Conservation (phyloP, 2,797 vertebrate genomes). For the Denticeps clupeoides region DNA sequence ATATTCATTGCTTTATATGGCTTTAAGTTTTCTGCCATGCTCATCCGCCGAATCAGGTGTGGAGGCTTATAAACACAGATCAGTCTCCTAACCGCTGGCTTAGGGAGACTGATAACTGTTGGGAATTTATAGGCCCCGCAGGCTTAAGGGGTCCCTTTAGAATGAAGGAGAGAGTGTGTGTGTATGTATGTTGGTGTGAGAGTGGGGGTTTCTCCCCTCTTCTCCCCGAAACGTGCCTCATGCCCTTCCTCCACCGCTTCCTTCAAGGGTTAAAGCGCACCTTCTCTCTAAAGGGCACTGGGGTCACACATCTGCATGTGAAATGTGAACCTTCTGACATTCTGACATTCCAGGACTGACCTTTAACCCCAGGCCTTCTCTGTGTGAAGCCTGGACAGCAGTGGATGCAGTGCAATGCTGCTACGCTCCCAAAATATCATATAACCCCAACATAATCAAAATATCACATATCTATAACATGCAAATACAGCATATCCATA, state of each 20-base stretch:
- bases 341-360: constrained; percentile 87
- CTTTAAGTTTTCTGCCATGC: no score
- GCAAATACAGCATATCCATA: no score
- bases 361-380: constrained; percentile 75
- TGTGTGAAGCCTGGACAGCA: constrained; percentile 56
- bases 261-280: constrained; percentile 62
- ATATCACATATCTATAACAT: no score
- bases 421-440: constrained; percentile 1
- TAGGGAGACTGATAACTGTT: no score
- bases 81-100: no score
- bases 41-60: no score
- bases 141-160: neutral
- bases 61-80: no score
- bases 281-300: constrained; percentile 70
- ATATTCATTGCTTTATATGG: no score
- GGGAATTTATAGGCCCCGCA: no score
- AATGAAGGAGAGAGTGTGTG: constrained; percentile 24
- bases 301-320: constrained; percentile 93
- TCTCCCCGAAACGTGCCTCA: constrained; percentile 48
- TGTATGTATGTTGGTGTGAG: constrained; percentile 36
- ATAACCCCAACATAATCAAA: no score
- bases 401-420: constrained; percentile 18
- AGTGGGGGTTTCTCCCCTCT: constrained; percentile 35
- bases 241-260: constrained; percentile 9
- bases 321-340: constrained; percentile 93